Base-by-base conservation (phyloP, 2,113 vertebrate species). In the Marmota flaviventris region DNA sequence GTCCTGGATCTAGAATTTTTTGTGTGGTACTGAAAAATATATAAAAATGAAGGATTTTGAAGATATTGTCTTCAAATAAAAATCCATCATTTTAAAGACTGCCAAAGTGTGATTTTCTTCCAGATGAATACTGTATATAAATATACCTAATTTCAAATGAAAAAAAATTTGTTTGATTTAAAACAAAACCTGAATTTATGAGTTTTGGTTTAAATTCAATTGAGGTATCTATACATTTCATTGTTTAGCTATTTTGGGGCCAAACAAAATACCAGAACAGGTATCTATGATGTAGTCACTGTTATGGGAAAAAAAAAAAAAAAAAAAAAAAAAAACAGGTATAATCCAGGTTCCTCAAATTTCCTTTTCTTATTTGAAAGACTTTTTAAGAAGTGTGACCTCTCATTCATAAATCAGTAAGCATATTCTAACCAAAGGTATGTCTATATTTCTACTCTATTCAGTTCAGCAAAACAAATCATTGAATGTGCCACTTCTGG, bases 1-100 rank as follows among this genome's bases (percentile, higher is more conserved):
- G 81, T 45, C 91, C 61, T 93, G 67, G 56, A 90, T 85, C 32
- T 45, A 48, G 39, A 14, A 53, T 42, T 81, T 78, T 63, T 29
- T 45, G 39, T 85, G 7, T 77, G 29, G 4, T 61, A 61, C 42
- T 70, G 53, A 72, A 82, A 79, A 85, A 81, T 51, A 96, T 63
- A 93, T 67, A 51, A 53, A 95, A 84, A 77, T 29, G 70, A 58
- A 97, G 34, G 51, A 17, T 92, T 94, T 69, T 37, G 42, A 96
- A 91, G 22, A 53, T 34, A 78, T 65, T 88, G 20, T 88, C 13
- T 37, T 25, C 16, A 85, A 69, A 76, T 88, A 90, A 39, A 70
- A 94, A 51, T 90, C 32, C 25, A 72, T 75, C 58, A 18, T 84
- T 92, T 76, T 82, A 67, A 96, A 92, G 24, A 45, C 48, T 65